These are phyloP conservation scores for Hirtodrosophila histrioides DNA, from an alignment of 2,888 invertebrate genomes.

Conservation along the genomic window DNA sequence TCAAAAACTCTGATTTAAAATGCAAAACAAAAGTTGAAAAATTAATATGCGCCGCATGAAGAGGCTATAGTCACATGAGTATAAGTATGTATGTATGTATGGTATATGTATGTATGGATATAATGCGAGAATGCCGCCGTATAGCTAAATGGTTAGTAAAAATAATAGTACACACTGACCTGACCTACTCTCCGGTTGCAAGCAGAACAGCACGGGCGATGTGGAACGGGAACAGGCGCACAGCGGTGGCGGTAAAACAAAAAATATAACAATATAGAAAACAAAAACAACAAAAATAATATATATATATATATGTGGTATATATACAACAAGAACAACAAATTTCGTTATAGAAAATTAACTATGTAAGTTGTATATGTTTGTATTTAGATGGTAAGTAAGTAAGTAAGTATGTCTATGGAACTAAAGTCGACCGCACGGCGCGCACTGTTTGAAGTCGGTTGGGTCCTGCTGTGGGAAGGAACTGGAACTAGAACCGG, in stretches of 20 bases:
- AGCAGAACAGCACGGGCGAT: constrained; percentile 32
- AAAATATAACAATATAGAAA: constrained; percentile 28
- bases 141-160: constrained; percentile 53
- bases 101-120: constrained; percentile 1
- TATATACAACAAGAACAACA: constrained; percentile 35
- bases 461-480: constrained; percentile 48
- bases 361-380: constrained; percentile 32
- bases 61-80: constrained; percentile 5
- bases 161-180: constrained; percentile 69
- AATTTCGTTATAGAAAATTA: constrained; percentile 59
- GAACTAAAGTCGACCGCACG: constrained; percentile 56
- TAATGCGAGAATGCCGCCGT: constrained; percentile 23
- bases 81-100: neutral
- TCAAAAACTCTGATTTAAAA: constrained; percentile 20
- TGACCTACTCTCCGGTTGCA: constrained; percentile 73
- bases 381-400: constrained; percentile 10
- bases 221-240: constrained; percentile 39
- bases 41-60: constrained; percentile 14
- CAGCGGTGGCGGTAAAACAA: constrained; percentile 60
- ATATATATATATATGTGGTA: neutral
- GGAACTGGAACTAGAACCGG: constrained; percentile 28
- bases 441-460: constrained; percentile 74
- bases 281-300: constrained; percentile 25
- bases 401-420: constrained; percentile 18
- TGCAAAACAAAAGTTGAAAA: constrained; percentile 21